Evolutionary conservation across 2,113 vertebrate species (phyloP).

Genomic region (Caretta caretta): DNA sequence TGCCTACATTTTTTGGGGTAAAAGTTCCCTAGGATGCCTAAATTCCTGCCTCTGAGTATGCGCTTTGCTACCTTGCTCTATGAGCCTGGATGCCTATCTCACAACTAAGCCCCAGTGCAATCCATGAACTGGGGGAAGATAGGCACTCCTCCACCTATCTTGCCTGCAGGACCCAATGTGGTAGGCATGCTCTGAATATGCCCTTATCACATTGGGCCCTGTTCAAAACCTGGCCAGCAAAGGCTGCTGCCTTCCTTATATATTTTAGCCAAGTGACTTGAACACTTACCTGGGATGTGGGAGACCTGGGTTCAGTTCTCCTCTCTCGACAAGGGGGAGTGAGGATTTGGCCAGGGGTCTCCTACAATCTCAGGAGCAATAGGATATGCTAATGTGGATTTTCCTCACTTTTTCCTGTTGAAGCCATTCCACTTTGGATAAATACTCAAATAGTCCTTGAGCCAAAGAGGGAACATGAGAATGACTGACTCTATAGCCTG

Average conservation of each 20-base stretch:
- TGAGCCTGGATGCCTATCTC: neutral
- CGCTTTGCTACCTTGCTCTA: neutral
- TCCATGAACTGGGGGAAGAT: neutral
- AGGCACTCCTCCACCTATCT: no score
- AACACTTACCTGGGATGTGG: neutral
- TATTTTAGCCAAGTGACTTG: neutral
- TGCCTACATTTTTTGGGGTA: no score
- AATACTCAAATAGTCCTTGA: neutral
- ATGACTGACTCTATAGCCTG: neutral
- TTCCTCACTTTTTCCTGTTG: neutral
- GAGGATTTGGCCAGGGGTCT: neutral
- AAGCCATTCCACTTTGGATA: neutral
- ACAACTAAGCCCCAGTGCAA: neutral
- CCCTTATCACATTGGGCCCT: neutral
- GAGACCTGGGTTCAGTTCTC: neutral
- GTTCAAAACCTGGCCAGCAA: neutral
- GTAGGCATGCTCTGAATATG: neutral
- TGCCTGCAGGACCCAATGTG: neutral
- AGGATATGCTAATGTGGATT: neutral
- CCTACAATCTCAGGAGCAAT: neutral
- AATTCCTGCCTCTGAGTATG: neutral
- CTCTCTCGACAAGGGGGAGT: neutral
- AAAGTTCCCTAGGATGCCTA: neutral
- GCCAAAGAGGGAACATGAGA: neutral
- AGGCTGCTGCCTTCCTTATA: no score